Evolutionary conservation across 2,888 invertebrate genomes (phyloP).

Genomic region (Sicus ferrugineus): DNA sequence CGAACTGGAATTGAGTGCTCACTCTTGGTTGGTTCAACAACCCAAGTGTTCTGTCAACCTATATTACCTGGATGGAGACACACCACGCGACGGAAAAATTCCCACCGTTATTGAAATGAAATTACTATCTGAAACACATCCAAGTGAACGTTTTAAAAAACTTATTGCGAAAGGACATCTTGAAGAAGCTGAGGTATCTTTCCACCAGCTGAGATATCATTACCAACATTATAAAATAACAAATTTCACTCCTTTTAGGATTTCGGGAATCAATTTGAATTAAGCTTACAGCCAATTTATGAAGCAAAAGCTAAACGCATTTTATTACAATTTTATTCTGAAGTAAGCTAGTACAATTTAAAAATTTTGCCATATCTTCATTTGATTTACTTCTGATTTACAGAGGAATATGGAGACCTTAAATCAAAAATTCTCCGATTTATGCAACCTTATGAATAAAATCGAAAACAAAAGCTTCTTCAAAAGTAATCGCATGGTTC

Average conservation of each 20-base stretch:
- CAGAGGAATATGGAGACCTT: constrained; percentile 45
- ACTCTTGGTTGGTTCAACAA: constrained; percentile 61
- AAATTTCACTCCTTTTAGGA: constrained; percentile 45
- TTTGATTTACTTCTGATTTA: neutral
- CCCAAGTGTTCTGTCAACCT: constrained; percentile 61
- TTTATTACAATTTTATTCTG: constrained; percentile 51
- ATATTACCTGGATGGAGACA: constrained; percentile 58
- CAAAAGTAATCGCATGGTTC: constrained; percentile 53
- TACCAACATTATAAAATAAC: constrained; percentile 1
- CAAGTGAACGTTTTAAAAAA: constrained; percentile 61
- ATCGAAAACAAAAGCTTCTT: constrained; percentile 59
- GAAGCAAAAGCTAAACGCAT: constrained; percentile 60
- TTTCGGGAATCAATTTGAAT: constrained; percentile 60
- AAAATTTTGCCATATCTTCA: too few species aligned
- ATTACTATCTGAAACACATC: constrained; percentile 62
- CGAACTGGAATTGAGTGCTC: constrained; percentile 54
- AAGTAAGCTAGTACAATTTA: constrained; percentile 48
- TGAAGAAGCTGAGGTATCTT: constrained; percentile 62
- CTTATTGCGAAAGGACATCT: constrained; percentile 61
- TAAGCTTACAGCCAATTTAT: constrained; percentile 61
- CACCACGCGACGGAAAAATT: constrained; percentile 42
- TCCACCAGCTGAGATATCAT: neutral
- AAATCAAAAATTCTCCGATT: constrained; percentile 49
- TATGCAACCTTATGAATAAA: constrained; percentile 51
- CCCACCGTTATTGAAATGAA: constrained; percentile 61